Conservation (phyloP, 2,797 vertebrate species). For the Channa striata region DNA sequence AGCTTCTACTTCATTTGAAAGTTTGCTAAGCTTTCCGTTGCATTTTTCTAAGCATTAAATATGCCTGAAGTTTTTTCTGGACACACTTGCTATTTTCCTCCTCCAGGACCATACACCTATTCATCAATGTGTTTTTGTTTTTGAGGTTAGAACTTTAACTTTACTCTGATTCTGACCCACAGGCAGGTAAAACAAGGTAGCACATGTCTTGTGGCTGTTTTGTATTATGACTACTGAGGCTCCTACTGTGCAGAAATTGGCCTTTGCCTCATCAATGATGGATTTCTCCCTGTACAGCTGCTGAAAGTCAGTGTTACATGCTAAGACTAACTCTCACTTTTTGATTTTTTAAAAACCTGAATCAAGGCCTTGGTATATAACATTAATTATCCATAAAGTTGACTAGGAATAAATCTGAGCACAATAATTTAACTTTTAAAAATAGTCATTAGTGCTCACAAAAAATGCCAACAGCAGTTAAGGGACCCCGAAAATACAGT, state of each 20-base stretch:
- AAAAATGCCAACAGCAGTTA: constrained; percentile 63
- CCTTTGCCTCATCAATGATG: constrained; percentile 41
- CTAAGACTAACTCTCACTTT: constrained; percentile 12
- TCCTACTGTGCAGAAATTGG: constrained; percentile 24
- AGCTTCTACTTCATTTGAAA: constrained; percentile 2
- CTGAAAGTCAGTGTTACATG: constrained; percentile 21
- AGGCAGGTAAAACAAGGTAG: constrained; percentile 40
- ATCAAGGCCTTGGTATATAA: constrained; percentile 15
- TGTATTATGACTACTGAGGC: constrained; percentile 38
- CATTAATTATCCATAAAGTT: constrained; percentile 32
- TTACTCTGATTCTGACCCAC: constrained; percentile 29
- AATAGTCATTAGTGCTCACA: constrained; percentile 32
- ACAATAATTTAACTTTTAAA: constrained; percentile 28
- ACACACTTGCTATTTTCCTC: constrained; percentile 19
- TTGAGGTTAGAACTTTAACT: constrained; percentile 31
- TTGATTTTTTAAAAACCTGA: constrained; percentile 15
- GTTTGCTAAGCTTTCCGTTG: constrained; percentile 13
- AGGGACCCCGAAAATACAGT: constrained; percentile 41
- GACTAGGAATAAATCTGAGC: constrained; percentile 25
- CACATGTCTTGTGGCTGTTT: constrained; percentile 52
- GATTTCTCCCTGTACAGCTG: constrained; percentile 35
- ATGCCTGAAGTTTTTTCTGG: constrained; percentile 23
- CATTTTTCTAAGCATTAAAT: not conserved
- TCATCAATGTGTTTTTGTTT: constrained; percentile 41
- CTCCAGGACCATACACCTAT: constrained; percentile 20